phyloP scores from a whole-genome alignment of 2,113 vertebrate species.

The Bungarus multicinctus region DNA sequence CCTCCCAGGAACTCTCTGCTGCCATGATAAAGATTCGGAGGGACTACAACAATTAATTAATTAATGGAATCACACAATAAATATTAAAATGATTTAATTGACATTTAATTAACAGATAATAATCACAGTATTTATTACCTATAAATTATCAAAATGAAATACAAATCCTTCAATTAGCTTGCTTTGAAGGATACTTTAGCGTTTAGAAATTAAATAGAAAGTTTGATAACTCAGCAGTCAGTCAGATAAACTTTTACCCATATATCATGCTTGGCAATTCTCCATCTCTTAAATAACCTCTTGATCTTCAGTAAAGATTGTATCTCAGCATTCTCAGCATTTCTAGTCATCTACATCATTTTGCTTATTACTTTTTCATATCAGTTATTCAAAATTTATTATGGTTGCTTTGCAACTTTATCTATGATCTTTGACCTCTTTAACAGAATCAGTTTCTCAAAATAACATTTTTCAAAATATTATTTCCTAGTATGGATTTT shows the following conservation, averaged over 20 bases:
- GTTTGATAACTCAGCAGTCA: neutral
- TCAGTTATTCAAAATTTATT: neutral
- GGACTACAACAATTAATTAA: neutral
- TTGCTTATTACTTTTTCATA: neutral
- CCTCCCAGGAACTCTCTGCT: neutral
- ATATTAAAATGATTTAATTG: neutral
- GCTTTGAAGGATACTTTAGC: neutral
- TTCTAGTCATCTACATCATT: neutral
- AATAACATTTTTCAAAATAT: neutral
- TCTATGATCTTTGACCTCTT: neutral
- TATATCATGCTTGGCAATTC: neutral
- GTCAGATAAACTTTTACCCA: neutral
- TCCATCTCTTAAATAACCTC: neutral
- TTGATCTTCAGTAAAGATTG: neutral
- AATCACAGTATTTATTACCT: neutral
- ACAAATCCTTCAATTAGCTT: too few species aligned
- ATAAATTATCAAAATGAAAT: neutral
- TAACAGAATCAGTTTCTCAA: neutral
- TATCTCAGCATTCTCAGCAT: neutral
- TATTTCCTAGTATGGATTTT: neutral
- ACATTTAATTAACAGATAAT: neutral
- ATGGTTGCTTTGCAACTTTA: neutral
- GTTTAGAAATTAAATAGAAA: neutral
- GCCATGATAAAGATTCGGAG: neutral
- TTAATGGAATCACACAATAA: neutral